These are phyloP conservation scores for Drosophila hamatofila DNA, from an alignment of 2,888 invertebrate species.

Conservation along the genomic window DNA sequence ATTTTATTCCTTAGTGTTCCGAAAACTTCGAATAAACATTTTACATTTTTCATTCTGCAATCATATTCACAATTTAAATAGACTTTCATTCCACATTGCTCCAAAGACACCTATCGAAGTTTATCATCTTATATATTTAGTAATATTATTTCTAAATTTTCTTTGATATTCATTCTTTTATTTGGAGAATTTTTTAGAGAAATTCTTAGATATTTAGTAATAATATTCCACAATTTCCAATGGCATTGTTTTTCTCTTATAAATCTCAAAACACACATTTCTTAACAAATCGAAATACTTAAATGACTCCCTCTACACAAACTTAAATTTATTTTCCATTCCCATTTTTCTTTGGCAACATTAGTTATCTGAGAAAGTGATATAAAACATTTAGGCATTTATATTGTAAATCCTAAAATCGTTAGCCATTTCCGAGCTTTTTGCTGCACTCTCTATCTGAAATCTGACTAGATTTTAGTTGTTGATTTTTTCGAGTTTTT, in stretches of 20 bases:
- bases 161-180: too few species aligned
- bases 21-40: too few species aligned
- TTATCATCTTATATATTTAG: not conserved
- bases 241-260: too few species aligned
- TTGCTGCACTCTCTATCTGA: not conserved
- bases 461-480: conserved; percentile 12
- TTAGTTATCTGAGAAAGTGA: not conserved
- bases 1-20: too few species aligned
- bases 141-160: not conserved
- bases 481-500: not conserved
- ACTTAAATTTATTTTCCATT: not conserved
- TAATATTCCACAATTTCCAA: not conserved
- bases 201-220: not conserved
- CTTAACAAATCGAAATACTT: not conserved
- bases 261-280: too few species aligned
- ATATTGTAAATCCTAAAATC: not conserved
- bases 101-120: not conserved
- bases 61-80: too few species aligned
- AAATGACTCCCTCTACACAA: too few species aligned
- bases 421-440: conserved; percentile 8
- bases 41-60: too few species aligned
- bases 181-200: too few species aligned
- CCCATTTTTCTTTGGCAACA: not conserved
- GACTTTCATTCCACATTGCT: not conserved
- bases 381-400: conserved; percentile 2